Percentiles rank a stretch among this genome's conserved stretches.
Conservation (phyloP, 2,113 vertebrate genomes). For the Sarotherodon lohbergeri region DNA sequence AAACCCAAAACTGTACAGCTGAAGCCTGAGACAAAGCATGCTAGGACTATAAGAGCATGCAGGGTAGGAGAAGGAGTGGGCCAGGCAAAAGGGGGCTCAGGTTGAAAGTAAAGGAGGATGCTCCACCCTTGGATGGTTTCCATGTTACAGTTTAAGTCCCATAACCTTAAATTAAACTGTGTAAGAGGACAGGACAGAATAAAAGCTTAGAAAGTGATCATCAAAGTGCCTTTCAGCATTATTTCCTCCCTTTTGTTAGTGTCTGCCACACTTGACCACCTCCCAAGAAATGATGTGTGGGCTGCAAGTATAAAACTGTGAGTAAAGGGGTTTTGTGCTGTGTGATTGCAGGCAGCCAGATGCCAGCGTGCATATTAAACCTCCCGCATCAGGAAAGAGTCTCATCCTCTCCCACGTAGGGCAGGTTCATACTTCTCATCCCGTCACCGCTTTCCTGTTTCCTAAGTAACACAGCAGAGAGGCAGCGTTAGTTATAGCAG, state of each 20-base stretch:
- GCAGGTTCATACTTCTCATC: constrained; percentile 75
- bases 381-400: constrained; percentile 78
- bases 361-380: background rate
- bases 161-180: background rate
- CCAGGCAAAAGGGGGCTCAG: background rate
- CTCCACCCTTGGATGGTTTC: background rate
- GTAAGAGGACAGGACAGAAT: background rate
- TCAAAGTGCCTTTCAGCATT: constrained; percentile 4
- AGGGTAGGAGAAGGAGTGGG: background rate
- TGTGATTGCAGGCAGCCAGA: constrained; percentile 16
- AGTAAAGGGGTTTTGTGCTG: constrained; percentile 48
- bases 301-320: constrained; percentile 15
- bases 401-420: constrained; percentile 83
- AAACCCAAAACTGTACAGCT: constrained; percentile 33
- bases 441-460: constrained; percentile 86
- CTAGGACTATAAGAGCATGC: constrained; percentile 49
- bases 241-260: background rate
- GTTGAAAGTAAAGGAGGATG: background rate
- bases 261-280: background rate
- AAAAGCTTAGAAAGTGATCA: background rate
- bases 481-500: background rate
- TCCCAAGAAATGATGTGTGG: background rate
- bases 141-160: background rate
- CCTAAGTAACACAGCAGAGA: constrained; percentile 70
- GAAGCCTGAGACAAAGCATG: constrained; percentile 68